Evolutionary conservation across 2,888 invertebrate species (phyloP), one percentile per base, ranked within the genome.

Genomic region (Ferrisia virgata): DNA sequence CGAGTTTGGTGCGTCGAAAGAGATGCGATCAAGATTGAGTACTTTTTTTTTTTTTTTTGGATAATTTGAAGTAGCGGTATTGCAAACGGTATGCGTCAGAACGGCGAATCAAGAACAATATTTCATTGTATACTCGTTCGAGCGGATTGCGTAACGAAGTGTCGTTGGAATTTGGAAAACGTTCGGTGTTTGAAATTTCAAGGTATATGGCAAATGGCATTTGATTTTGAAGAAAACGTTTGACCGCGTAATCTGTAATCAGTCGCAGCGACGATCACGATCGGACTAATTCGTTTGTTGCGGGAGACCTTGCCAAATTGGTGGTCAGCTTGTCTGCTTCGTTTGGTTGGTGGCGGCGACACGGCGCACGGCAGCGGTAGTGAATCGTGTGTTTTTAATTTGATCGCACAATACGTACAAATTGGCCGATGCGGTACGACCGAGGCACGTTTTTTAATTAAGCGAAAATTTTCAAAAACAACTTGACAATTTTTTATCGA

Each of bases 281-380:
- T 36, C 72, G 72, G 36, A 76, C 72, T 76, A 76, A 76, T 76
- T 76, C 72, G 72, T 76, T 76, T 76, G 31, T 76, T 53, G 53
- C 22, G 2, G 36, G 72, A 76, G 72, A 76, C 72, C 72, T 76
- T 76, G 72, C 36, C 72, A 76, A 76, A 76, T 76, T 36, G 72
- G 72, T 76, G 72, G 72, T 76, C 72, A 76, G 64, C 28, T 28
- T 11, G 28, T 64, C 28, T 18, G 18, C 53, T 40, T n/a, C n/a
- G 40, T 13, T 40, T 8, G 11, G 47, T n/a, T n/a, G n/a, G 5
- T 1, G 40, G 40, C 11, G 5, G 40, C 40, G 40, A 8, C n/a
- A n/a, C n/a, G n/a, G n/a, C n/a, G n/a, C n/a, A n/a, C n/a, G n/a
- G n/a, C n/a, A n/a, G 58, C 64, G 64, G 64, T 64, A 64, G 18